Percentiles rank a stretch among this genome's conserved stretches.
phyloP scores from a whole-genome alignment of 2,888 invertebrate genomes.

The Nemurella pictetii region DNA sequence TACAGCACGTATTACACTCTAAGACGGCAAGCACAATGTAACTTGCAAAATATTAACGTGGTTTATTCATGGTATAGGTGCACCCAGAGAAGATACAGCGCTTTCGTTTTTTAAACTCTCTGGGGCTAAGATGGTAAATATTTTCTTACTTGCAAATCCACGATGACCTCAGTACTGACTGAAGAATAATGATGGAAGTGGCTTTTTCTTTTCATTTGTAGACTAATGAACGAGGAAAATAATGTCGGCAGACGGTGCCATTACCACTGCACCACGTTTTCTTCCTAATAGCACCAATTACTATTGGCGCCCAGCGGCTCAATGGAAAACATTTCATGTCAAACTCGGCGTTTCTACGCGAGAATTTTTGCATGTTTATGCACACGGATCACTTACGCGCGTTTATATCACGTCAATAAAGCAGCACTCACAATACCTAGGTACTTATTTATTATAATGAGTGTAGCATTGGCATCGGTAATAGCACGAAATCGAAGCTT shows the following conservation, averaged over 20 bases:
- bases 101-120: too few species aligned
- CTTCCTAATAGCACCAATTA: not conserved
- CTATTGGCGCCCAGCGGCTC: not conserved
- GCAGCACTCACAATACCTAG: not conserved
- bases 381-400: not conserved
- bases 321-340: not conserved
- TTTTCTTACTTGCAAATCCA: too few species aligned
- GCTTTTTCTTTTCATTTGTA: not conserved
- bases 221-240: not conserved
- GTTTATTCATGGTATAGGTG: too few species aligned
- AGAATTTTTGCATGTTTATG: not conserved
- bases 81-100: too few species aligned
- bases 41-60: too few species aligned
- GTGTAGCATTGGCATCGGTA: not conserved
- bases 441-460: not conserved
- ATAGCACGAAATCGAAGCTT: not conserved
- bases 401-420: not conserved
- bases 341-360: not conserved
- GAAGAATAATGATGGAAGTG: too few species aligned
- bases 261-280: not conserved
- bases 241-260: not conserved
- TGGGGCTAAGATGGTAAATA: too few species aligned
- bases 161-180: too few species aligned
- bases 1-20: not conserved
- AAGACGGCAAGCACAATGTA: too few species aligned